Evolutionary conservation across 2,888 invertebrate species (phyloP).

Genomic region (Dynastes maya): DNA sequence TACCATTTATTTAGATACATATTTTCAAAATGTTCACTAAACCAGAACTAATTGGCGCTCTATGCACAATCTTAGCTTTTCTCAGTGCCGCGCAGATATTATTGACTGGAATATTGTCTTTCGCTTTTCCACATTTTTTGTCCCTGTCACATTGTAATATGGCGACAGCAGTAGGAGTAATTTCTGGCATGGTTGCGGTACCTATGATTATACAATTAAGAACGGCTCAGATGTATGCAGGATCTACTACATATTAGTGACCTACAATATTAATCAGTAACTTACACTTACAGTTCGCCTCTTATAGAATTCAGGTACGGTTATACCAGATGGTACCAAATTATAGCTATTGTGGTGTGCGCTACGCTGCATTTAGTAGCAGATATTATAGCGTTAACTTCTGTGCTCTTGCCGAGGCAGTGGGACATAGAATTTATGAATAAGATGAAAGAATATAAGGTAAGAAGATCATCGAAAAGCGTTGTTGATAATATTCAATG

Average conservation of each 20-base stretch:
- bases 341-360: slow-evolving; percentile 57
- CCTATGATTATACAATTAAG: slow-evolving; percentile 59
- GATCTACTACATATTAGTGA: neutral
- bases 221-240: slow-evolving; percentile 57
- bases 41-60: slow-evolving; percentile 63
- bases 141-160: slow-evolving; percentile 56
- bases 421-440: slow-evolving; percentile 49
- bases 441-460: slow-evolving; percentile 48
- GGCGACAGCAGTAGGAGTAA: slow-evolving; percentile 57
- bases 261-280: too few species aligned
- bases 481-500: slow-evolving; percentile 61
- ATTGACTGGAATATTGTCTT: slow-evolving; percentile 68
- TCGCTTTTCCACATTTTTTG: slow-evolving; percentile 58
- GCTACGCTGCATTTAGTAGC: slow-evolving; percentile 54
- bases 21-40: slow-evolving; percentile 38
- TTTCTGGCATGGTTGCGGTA: slow-evolving; percentile 59
- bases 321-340: slow-evolving; percentile 60
- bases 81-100: slow-evolving; percentile 70
- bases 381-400: slow-evolving; percentile 48
- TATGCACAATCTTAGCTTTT: slow-evolving; percentile 66
- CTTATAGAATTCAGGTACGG: slow-evolving; percentile 57
- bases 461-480: slow-evolving; percentile 54
- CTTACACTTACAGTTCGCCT: slow-evolving; percentile 53
- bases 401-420: slow-evolving; percentile 42
- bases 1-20: slow-evolving; percentile 18